Evolutionary conservation across 1,140 invertebrate species (phyloP), one percentile per base, ranked within the genome.

Genomic region (Phenacoccus solenopsis): DNA sequence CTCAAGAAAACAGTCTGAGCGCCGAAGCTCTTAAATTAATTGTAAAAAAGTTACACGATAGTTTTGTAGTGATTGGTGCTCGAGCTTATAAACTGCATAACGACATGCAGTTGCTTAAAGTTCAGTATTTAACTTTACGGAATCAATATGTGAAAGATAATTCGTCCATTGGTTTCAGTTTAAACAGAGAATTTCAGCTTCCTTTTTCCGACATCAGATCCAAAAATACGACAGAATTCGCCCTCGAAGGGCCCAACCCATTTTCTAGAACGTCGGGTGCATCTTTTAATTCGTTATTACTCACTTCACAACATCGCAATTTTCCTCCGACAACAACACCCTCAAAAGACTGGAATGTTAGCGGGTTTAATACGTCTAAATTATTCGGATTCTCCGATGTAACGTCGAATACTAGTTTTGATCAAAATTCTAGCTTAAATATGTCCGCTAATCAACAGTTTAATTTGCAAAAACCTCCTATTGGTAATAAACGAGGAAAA

Each of bases 11-110:
- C 59, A 64, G 59, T 64, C 22, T 64, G 9, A 64, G 10, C 4
- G 59, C 59, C 12, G 59, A 64, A 64, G 59, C 59, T 24, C 22
- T 64, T 3, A 64, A 64, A 16, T 64, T 64, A 16, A 64, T 64
- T 16, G 59, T 64, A 22, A 64, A 64, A 64, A 64, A 64, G 74
- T 83, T 94, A 59, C 90, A 94, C 75, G 90, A 93, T 76, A 89
- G 89, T 1, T 87, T 94, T 72, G 85, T 94, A 20, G 88, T 90
- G 1, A 80, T 94, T 70, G 91, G 91, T 59, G 90, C 90, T 0
- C 85, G 88, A 68, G 76, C 94, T 25, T 91, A 94, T 75, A 85
- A 86, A 1, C 84, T 93, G 0, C 91, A 94, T 78, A 79, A 79
- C 76, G 78, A 81, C 72, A 81, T 85, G 0, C 85, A 89, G 74